Percentiles rank a stretch among this genome's conserved stretches.
These are phyloP conservation scores for Aricia artaxerxes DNA, from an alignment of 2,888 invertebrate species.

Conservation along the genomic window DNA sequence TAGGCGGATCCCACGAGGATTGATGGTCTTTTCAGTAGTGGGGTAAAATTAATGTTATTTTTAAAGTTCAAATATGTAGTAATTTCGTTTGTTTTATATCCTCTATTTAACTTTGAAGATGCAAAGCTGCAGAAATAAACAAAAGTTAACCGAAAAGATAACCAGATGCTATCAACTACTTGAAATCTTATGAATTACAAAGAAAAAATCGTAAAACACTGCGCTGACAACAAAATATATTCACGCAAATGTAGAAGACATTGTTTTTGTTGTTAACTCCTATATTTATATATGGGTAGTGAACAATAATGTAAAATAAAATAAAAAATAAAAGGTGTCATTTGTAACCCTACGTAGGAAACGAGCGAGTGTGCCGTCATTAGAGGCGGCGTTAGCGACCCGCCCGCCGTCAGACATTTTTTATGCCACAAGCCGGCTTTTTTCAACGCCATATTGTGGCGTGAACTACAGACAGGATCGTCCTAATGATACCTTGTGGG, in stretches of 20 bases:
- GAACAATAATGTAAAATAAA: conserved; percentile 30
- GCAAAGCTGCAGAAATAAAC: too few species aligned
- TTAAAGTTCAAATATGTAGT: too few species aligned
- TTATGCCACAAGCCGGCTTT: conserved; percentile 69
- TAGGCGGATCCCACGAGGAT: too few species aligned
- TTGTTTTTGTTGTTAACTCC: neutral
- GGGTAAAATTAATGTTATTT: too few species aligned
- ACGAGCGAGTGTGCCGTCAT: conserved; percentile 61
- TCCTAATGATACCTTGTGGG: conserved; percentile 43
- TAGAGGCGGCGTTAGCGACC: conserved; percentile 76
- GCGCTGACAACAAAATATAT: too few species aligned
- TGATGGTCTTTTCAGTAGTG: too few species aligned
- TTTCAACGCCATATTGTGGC: conserved; percentile 54
- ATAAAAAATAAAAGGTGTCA: conserved; percentile 29
- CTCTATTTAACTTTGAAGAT: too few species aligned
- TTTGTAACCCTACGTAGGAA: conserved; percentile 57
- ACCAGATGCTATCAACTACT: neutral
- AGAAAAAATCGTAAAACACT: too few species aligned
- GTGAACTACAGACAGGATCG: conserved; percentile 44
- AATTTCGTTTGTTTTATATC: too few species aligned
- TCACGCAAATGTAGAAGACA: too few species aligned
- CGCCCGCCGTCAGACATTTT: conserved; percentile 76
- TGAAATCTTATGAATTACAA: neutral
- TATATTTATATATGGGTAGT: conserved; percentile 31
- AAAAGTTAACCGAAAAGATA: neutral